phyloP scores from a whole-genome alignment of 92 coral and sea anemone species.

The Parazoanthus atlanticus region DNA sequence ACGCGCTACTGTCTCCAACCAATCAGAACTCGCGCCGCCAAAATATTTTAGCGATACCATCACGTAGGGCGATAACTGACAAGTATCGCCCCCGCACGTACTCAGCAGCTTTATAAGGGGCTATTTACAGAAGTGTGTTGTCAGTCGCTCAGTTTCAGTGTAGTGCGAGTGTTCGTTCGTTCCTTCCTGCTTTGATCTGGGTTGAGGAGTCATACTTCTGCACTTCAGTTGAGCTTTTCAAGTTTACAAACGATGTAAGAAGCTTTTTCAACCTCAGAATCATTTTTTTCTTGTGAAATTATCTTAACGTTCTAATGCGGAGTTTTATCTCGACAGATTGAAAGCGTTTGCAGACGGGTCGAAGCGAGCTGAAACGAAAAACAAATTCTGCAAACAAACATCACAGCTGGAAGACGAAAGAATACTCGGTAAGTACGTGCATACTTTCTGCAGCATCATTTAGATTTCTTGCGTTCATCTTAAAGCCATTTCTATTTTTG shows the following conservation, averaged over 20 bases:
- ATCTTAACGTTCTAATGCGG: background rate
- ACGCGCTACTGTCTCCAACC: background rate
- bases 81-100: conserved; percentile 35
- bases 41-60: conserved; percentile 7
- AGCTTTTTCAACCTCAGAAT: background rate
- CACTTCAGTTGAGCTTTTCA: background rate
- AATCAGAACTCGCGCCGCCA: background rate
- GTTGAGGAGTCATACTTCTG: conserved; percentile 5
- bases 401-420: background rate
- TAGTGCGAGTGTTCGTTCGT: background rate
- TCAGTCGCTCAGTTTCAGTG: conserved; percentile 10
- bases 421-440: background rate
- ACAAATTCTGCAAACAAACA: background rate
- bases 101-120: conserved; percentile 8
- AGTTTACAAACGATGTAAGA: conserved; percentile 30
- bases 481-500: background rate
- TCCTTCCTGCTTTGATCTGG: background rate
- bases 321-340: conserved; percentile 12
- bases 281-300: background rate
- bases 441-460: background rate
- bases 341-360: conserved; percentile 18
- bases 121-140: background rate
- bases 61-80: conserved; percentile 33
- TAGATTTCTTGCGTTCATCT: background rate
- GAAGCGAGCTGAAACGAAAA: conserved; percentile 7